These are phyloP conservation scores for Mamestra brassicae DNA, from an alignment of 2,888 invertebrate species.

Conservation along the genomic window DNA sequence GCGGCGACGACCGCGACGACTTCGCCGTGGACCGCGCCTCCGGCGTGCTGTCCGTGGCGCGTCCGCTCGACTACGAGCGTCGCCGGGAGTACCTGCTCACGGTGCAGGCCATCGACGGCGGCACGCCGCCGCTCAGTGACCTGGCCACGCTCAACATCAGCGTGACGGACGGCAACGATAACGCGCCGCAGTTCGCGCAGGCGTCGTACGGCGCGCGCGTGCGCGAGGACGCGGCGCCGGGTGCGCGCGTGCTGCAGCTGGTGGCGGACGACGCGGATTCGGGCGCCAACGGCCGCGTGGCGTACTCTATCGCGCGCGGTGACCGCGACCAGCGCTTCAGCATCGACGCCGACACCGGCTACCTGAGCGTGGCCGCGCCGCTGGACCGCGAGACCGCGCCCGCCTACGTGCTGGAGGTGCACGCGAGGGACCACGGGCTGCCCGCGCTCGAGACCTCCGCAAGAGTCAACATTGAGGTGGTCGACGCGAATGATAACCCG, in stretches of 20 bases:
- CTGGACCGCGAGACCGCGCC: constrained; percentile 96
- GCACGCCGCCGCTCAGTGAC: constrained; percentile 96
- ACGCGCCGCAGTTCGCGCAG: constrained; percentile 95
- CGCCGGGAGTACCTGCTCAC: constrained; percentile 96
- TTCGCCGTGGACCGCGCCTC: constrained; percentile 94
- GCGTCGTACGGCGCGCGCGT: constrained; percentile 94
- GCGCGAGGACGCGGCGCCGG: constrained; percentile 94
- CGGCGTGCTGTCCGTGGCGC: constrained; percentile 94
- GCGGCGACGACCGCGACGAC: constrained; percentile 97
- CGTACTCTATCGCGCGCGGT: constrained; percentile 94
- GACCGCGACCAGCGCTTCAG: constrained; percentile 94
- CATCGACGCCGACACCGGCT: constrained; percentile 94
- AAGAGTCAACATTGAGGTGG: constrained; percentile 94
- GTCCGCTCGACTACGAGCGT: constrained; percentile 96
- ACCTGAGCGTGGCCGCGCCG: constrained; percentile 93
- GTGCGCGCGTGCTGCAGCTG: constrained; percentile 94
- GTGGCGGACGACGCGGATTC: constrained; percentile 96
- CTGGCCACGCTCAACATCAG: constrained; percentile 97
- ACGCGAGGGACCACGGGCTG: constrained; percentile 95
- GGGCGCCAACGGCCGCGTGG: constrained; percentile 94
- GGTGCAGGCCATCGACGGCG: constrained; percentile 97
- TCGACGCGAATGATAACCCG: constrained; percentile 98
- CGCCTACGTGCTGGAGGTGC: constrained; percentile 94
- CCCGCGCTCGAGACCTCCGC: constrained; percentile 94
- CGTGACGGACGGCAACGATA: constrained; percentile 96